A percentile compares a stretch with the other conserved stretches of the same genome.
Evolutionary conservation across 2,888 invertebrate genomes (phyloP).

Genomic region (Phaedon cochleariae): DNA sequence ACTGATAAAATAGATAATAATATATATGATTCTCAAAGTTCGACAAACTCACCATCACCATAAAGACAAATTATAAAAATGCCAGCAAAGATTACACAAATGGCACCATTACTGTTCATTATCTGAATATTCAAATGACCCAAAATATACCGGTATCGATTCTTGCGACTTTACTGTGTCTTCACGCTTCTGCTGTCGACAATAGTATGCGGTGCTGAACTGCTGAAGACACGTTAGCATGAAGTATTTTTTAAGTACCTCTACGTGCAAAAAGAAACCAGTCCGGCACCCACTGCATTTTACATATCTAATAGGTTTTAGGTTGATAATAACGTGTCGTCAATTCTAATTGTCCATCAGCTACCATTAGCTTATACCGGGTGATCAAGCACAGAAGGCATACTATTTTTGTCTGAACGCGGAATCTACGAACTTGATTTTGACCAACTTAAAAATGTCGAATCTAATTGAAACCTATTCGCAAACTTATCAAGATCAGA

Average conservation of each 20-base stretch:
- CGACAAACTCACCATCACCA: neutral
- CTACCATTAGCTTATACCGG: neutral
- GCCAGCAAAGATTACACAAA: neutral
- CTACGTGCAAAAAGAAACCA: constrained; percentile 34
- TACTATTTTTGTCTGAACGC: too few relatives aligned
- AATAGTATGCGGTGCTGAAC: neutral
- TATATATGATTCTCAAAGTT: too few relatives aligned
- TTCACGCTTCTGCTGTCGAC: neutral
- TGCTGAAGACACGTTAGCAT: neutral
- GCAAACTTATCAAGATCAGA: too few relatives aligned
- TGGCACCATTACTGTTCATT: neutral
- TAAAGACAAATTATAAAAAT: neutral
- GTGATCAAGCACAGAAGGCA: too few relatives aligned
- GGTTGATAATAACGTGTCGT: neutral
- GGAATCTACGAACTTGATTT: too few relatives aligned
- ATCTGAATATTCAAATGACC: neutral
- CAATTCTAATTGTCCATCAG: neutral
- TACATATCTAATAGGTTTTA: neutral
- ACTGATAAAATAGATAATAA: too few relatives aligned
- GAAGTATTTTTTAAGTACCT: neutral
- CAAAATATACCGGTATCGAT: neutral
- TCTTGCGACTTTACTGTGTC: neutral
- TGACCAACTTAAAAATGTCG: too few relatives aligned
- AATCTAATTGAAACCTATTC: too few relatives aligned
- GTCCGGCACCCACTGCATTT: neutral